Evolutionary conservation across 1,140 invertebrate genomes (phyloP), one percentile per base, ranked within the genome.

Genomic region (Camponotus vicinus): DNA sequence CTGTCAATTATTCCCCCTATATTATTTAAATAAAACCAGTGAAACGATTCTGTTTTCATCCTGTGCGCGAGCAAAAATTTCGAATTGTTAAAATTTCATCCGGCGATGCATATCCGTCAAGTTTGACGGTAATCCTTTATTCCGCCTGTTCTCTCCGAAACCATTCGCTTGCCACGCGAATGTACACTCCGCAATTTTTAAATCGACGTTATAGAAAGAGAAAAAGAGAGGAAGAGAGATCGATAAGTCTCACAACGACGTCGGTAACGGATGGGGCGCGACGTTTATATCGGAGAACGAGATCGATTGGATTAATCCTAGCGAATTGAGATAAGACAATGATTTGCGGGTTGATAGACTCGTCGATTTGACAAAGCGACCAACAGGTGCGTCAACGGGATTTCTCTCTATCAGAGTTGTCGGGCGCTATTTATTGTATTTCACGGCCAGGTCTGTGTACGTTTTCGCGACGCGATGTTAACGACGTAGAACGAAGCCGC

Each of bases 381-480:
- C 85, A 86, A 86, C 85, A 83, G 85, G 78, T 86, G 85, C 85
- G 67, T 32, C 52, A 27, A 59, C 49, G 37, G 27, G 13, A 37
- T 55, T 73, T 55, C 52, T 37, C 40, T 37, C 45, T 15, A 21
- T 61, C 55, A 18, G n/a, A 7, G 21, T 34, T 73, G 70, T 80
- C 49, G 49, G 15, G 55, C 40, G n/a, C 69, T 85, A 78, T 78
- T 85, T 78, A 85, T 83, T 83, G 49, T 52, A 52, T 52, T 70
- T 40, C 32, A 40, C 52, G 79, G 32, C 45, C 73, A 11, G 27
- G 18, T 11, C 27, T 8, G 61, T 40, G 18, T 21, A 27, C 27
- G 49, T 42, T 21, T 27, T 61, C 55, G 40, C 27, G 40, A 61
- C 27, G 34, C 34, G 71, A 13, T 34, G 32, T 45, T 73, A 83